Conservation (phyloP, 53 echinoderm and acorn worm genomes). For the Echinometra lucunter region DNA sequence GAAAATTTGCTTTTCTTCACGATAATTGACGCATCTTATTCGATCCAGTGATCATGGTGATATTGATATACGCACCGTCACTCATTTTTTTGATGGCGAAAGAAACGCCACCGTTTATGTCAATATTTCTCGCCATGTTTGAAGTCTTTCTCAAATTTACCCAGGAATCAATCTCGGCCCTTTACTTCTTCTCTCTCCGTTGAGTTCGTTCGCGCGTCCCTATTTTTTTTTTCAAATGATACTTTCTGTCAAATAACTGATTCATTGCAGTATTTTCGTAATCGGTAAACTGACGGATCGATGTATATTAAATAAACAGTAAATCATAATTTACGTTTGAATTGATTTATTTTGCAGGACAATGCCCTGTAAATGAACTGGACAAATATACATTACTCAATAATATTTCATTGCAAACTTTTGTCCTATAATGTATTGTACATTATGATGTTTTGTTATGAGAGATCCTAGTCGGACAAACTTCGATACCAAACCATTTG, state of each 20-base stretch:
- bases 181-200: background rate
- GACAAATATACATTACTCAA: background rate
- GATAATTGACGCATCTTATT: constrained; percentile 35
- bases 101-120: background rate
- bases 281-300: background rate
- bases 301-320: background rate
- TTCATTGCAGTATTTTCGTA: background rate
- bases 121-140: constrained; percentile 32
- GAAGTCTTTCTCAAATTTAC: constrained; percentile 43
- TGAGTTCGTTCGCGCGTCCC: background rate
- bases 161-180: constrained; percentile 3
- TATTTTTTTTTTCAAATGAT: background rate
- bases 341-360: background rate
- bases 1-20: constrained; percentile 4
- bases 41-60: background rate
- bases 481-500: too few relatives aligned
- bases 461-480: too few relatives aligned
- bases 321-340: background rate
- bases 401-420: background rate
- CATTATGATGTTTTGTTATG: too few relatives aligned
- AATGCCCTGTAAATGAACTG: background rate
- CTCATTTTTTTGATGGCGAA: background rate
- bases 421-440: background rate
- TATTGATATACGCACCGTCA: background rate
- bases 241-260: too few relatives aligned